Evolutionary conservation across 2,797 vertebrate genomes (phyloP).

Genomic region (Sebastes ruberrimus): DNA sequence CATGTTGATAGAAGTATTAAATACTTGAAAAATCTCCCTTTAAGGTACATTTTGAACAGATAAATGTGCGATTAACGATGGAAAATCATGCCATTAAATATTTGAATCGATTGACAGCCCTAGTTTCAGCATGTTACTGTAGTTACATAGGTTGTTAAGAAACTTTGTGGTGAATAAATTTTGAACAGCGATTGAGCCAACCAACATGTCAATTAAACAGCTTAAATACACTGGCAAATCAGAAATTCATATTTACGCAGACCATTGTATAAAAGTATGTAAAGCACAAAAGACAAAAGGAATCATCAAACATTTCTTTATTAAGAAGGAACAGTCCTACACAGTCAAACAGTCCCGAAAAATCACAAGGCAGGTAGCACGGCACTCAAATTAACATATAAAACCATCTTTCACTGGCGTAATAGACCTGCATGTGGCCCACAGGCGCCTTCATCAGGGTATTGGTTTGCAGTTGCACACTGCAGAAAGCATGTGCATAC

Average conservation of each 20-base stretch:
- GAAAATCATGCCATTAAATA: too few species aligned
- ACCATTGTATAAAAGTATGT: neutral
- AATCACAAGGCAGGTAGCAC: neutral
- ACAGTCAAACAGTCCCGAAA: neutral
- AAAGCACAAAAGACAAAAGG: neutral
- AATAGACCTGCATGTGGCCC: constrained; percentile 9
- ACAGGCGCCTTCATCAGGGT: constrained; percentile 23
- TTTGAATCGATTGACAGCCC: too few species aligned
- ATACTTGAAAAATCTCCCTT: too few species aligned
- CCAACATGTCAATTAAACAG: neutral
- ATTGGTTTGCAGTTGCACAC: constrained; percentile 48
- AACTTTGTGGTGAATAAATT: constrained; percentile 31
- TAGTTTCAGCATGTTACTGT: constrained; percentile 11
- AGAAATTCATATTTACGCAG: neutral
- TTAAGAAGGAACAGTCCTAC: neutral
- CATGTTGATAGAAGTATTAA: too few species aligned
- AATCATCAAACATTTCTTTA: neutral
- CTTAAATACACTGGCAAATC: neutral
- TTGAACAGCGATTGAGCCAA: constrained; percentile 10
- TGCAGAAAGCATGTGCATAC: constrained; percentile 12
- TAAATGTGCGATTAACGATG: too few species aligned
- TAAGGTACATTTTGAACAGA: too few species aligned
- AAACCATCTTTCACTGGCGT: constrained; percentile 8
- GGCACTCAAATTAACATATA: neutral
- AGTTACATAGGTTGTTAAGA: constrained; percentile 20